Evolutionary conservation across 2,888 invertebrate species (phyloP), one percentile per base, ranked within the genome.

Genomic region (Oscheius onirici): DNA sequence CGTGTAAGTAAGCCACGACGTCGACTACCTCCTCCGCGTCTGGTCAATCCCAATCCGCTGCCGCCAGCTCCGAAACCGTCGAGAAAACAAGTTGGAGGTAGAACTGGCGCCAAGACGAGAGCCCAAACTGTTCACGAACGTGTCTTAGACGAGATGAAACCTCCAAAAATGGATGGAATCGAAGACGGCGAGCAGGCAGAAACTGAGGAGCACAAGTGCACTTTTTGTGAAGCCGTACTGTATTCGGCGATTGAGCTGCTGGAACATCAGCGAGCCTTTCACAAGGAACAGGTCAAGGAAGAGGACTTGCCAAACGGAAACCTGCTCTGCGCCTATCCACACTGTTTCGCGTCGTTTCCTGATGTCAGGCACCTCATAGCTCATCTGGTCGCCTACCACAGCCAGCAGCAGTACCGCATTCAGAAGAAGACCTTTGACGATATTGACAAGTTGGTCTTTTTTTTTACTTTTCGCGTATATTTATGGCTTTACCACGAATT

Each of bases 161-260:
- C 10, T 10, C 3, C 26, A 28, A 49, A 49, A 49, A 15, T 26
- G 28, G 49, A 63, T 13, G 17, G 46, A 46, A 79, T 79, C 0
- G 80, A 81, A 54, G 72, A 72, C 40, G 76, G 78, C 28, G 57
- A 76, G 54, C 34, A 34, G 8, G 34, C 34, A 34, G 34, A 67
- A 77, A 8, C 40, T 54, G 52, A 44, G 13, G 2, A 28, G 28
- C 17, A 58, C 34, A 24, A 26, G 3, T 70, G 70, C 41, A 40
- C 63, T 5, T 5, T 52, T 20, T 70, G 70, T 40, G 28, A 43
- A 0, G 17, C 17, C 10, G n/a, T 20, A 24, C 70, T 70, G 15
- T 17, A 26, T 28, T 54, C 70, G n/a, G 24, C 46, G 26, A 43
- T 63, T 0, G 70, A 70, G 22, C 54, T 70, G 13, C 40, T 52